These are phyloP conservation scores for Drosophila rhopaloa DNA, from an alignment of 1,140 invertebrate genomes.

Conservation along the genomic window DNA sequence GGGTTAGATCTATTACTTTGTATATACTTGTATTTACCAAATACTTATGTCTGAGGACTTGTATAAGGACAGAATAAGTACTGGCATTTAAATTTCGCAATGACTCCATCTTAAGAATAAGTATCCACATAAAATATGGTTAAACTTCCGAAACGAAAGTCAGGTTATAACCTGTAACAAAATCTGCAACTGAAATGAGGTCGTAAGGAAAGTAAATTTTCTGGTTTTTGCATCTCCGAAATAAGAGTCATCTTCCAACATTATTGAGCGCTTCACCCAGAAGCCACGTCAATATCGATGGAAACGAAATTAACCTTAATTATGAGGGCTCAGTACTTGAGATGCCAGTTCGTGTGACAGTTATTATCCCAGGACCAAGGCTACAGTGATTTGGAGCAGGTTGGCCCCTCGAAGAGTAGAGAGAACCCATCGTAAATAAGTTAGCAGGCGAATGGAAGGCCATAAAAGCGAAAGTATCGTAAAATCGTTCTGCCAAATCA, in stretches of 20 bases:
- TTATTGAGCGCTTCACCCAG: neutral
- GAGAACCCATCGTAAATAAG: conserved; percentile 40
- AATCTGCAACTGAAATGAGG: conserved; percentile 19
- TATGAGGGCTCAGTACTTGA: conserved; percentile 39
- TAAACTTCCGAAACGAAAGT: conserved; percentile 15
- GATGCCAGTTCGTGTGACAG: conserved; percentile 34
- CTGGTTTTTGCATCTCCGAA: conserved; percentile 18
- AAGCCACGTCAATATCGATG: conserved; percentile 62
- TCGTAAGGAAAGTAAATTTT: conserved; percentile 36
- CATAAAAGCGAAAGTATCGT: conserved; percentile 51
- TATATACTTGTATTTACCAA: no score
- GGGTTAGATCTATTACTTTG: no score
- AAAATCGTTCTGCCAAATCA: conserved; percentile 41
- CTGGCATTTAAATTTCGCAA: neutral
- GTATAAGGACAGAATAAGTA: neutral
- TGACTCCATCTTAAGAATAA: conserved; percentile 5
- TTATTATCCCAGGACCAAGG: conserved; percentile 19
- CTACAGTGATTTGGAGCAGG: conserved; percentile 26
- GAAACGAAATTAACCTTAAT: conserved; percentile 56
- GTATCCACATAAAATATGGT: conserved; percentile 21
- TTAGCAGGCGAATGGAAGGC: conserved; percentile 32
- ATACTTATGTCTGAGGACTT: no score
- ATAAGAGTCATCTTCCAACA: neutral
- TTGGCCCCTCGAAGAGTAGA: neutral
- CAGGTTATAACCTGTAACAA: conserved; percentile 14